A percentile compares a stretch with the other conserved stretches of the same genome.
phyloP scores from a whole-genome alignment of 2,888 invertebrate genomes.

The Drosophila lacicola region DNA sequence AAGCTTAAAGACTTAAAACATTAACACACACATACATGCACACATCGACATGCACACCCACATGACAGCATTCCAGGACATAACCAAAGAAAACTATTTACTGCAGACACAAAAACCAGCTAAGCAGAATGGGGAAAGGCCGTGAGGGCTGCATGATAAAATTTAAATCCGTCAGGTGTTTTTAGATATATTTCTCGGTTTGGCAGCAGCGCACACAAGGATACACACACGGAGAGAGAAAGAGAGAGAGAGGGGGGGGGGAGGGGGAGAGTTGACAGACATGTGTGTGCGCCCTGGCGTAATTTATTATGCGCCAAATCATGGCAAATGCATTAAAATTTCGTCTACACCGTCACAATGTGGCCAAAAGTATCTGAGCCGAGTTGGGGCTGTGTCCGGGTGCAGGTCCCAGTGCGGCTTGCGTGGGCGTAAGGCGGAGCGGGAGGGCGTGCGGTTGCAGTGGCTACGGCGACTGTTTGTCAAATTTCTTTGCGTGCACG shows the following conservation, averaged over 20 bases:
- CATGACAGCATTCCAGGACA: constrained; percentile 41
- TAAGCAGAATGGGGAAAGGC: constrained; percentile 14
- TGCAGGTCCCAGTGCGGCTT: constrained; percentile 1
- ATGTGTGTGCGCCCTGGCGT: constrained; percentile 32
- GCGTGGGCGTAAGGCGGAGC: neutral
- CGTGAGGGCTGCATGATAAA: constrained; percentile 55
- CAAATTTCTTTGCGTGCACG: constrained; percentile 64
- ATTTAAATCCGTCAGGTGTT: constrained; percentile 75
- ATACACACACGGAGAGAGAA: constrained; percentile 16
- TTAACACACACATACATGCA: constrained; percentile 52
- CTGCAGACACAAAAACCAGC: constrained; percentile 40
- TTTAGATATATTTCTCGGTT: constrained; percentile 51
- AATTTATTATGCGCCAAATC: constrained; percentile 75
- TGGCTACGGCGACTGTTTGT: constrained; percentile 58
- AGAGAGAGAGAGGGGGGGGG: constrained; percentile 11
- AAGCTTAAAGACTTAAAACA: constrained; percentile 73
- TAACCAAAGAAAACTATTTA: constrained; percentile 60
- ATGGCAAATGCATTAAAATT: constrained; percentile 74
- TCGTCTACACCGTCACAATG: constrained; percentile 63
- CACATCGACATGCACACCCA: constrained; percentile 18
- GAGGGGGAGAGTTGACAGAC: constrained; percentile 40
- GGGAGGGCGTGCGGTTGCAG: constrained; percentile 9
- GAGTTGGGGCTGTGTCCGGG: constrained; percentile 48
- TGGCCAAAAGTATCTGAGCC: constrained; percentile 66
- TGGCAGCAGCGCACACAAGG: constrained; percentile 26